These are phyloP conservation scores for Cryptocheilus praepositus DNA, from an alignment of 2,888 invertebrate species.

Conservation along the genomic window DNA sequence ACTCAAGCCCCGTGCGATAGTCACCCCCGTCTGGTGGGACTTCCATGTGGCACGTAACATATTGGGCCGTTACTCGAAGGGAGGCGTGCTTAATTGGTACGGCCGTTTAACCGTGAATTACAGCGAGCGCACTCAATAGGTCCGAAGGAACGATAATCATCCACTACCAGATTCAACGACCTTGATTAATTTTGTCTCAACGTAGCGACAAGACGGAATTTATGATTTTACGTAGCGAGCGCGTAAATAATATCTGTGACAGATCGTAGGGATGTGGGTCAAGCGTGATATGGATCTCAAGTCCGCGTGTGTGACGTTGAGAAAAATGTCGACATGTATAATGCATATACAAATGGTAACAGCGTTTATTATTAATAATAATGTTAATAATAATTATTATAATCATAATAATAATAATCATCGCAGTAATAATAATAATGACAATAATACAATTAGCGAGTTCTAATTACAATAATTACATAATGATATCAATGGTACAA, in stretches of 20 bases:
- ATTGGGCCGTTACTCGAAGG: conserved; percentile 67
- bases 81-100: conserved; percentile 66
- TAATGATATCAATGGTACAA: conserved; percentile 71
- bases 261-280: too few relatives aligned
- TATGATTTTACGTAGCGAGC: too few relatives aligned
- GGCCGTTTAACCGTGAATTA: conserved; percentile 59
- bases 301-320: neutral
- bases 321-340: neutral
- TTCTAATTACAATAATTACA: conserved; percentile 75
- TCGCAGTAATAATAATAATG: conserved; percentile 63
- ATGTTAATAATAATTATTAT: conserved; percentile 52
- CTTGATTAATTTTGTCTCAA: conserved; percentile 43
- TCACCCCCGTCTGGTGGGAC: too few relatives aligned
- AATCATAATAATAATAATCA: conserved; percentile 62
- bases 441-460: conserved; percentile 70
- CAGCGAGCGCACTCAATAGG: conserved; percentile 28
- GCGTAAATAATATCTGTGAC: too few relatives aligned
- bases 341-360: conserved; percentile 71
- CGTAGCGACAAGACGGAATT: too few relatives aligned
- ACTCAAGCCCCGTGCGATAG: too few relatives aligned
- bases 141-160: conserved; percentile 36
- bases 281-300: too few relatives aligned
- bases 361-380: conserved; percentile 73
- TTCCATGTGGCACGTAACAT: conserved; percentile 52
- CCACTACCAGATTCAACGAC: conserved; percentile 47